phyloP scores from a whole-genome alignment of 2,797 vertebrate species.

The Amblyraja radiata region DNA sequence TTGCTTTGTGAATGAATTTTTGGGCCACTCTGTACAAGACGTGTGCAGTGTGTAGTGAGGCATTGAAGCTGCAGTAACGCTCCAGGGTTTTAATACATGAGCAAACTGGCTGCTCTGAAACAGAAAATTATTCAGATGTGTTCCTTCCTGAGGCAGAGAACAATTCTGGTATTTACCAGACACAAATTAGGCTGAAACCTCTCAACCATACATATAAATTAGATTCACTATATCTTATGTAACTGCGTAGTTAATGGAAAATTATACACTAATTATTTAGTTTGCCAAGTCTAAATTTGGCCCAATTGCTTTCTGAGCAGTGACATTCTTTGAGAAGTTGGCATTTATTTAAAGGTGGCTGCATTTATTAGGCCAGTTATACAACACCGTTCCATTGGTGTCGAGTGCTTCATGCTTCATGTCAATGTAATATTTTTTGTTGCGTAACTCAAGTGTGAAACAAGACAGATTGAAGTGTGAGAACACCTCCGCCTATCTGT shows the following conservation, averaged over 20 bases:
- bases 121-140: not conserved
- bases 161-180: not conserved
- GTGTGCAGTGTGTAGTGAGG: not conserved
- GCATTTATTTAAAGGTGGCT: too few relatives aligned
- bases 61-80: not conserved
- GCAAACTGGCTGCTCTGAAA: not conserved
- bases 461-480: not conserved
- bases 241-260: not conserved
- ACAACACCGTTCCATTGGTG: not conserved
- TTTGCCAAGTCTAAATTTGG: not conserved
- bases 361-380: not conserved
- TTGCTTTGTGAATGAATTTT: too few relatives aligned
- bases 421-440: not conserved
- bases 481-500: not conserved
- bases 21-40: too few relatives aligned
- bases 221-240: not conserved
- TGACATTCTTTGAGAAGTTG: not conserved
- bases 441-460: not conserved
- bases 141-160: not conserved
- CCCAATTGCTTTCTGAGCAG: not conserved
- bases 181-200: conserved; percentile 16
- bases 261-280: conserved; percentile 11
- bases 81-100: not conserved
- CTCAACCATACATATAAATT: not conserved
- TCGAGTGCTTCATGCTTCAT: not conserved